phyloP scores from a whole-genome alignment of 1,140 invertebrate species.

The Proctacanthus coquilletti region DNA sequence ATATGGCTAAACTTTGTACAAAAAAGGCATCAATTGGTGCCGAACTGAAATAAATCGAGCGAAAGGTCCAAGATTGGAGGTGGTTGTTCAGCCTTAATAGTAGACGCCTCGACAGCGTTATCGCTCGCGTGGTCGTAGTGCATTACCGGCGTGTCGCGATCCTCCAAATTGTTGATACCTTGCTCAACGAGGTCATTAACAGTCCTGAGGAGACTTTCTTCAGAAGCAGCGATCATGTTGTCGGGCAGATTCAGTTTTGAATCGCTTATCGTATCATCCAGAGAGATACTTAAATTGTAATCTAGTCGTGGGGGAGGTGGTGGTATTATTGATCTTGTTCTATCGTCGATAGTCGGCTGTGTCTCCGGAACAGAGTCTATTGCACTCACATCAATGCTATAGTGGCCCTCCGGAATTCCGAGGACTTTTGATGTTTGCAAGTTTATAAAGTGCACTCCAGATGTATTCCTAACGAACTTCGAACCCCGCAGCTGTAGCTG shows the following conservation, averaged over 20 bases:
- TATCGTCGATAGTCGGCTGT: neutral
- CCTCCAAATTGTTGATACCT: slow-evolving; percentile 8
- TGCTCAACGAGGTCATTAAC: slow-evolving; percentile 17
- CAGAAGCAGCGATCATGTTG: slow-evolving; percentile 20
- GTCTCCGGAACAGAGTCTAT: slow-evolving; percentile 11
- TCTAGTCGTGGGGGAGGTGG: slow-evolving; percentile 6
- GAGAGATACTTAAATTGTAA: slow-evolving; percentile 23
- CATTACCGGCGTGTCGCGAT: slow-evolving; percentile 9
- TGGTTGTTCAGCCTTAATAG: slow-evolving; percentile 14
- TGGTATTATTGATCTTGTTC: neutral
- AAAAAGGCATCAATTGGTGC: slow-evolving; percentile 18
- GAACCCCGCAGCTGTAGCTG: slow-evolving; percentile 24
- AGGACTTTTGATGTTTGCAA: slow-evolving; percentile 17
- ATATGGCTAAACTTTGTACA: no score
- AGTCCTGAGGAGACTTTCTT: slow-evolving; percentile 22
- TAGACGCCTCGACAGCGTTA: slow-evolving; percentile 25
- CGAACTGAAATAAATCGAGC: slow-evolving; percentile 26
- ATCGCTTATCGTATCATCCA: slow-evolving; percentile 24
- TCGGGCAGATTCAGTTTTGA: slow-evolving; percentile 24
- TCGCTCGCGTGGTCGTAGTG: slow-evolving; percentile 27
- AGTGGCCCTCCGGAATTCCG: slow-evolving; percentile 26
- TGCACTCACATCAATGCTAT: slow-evolving; percentile 23
- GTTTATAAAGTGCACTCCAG: slow-evolving; percentile 22
- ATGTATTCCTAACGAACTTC: slow-evolving; percentile 24
- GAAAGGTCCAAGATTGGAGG: slow-evolving; percentile 18